Base-by-base conservation (phyloP, 2,888 invertebrate species). In the Melanotus villosus region DNA sequence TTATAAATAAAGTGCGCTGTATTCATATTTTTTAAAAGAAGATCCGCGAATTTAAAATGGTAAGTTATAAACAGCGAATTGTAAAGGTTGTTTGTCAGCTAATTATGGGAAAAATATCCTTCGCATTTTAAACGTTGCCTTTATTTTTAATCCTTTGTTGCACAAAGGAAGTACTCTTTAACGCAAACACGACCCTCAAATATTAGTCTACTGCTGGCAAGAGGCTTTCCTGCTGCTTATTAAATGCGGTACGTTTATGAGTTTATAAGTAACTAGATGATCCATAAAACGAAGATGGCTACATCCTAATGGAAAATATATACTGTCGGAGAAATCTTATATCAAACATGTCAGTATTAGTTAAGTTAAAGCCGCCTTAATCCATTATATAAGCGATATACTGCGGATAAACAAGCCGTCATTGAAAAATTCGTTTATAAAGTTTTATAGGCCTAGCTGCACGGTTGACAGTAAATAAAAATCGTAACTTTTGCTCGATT, bases 251-350 rank as follows among this genome's bases (percentile, higher is more conserved):
- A 57, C 38, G 32, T 59, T 59, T 59, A 45, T 19, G 60, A 60
- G 60, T 47, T 60, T 60, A 60, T 60, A 60, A 60, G 47, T 45
- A 60, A 45, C 60, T 21, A 60, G 47, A 60, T 47, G 60, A 47
- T 60, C 47, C 47, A 60, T 47, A 60, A 60, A 41, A 34, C 34
- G 60, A 30, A 41, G 43, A 57, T 45, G 23, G 43, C 59, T n/a
- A 43, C 43, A 26, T 41, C 38, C 21, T 58, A 58, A 58, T 58
- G 38, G 41, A 32, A 52, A 52, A 52, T 52, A 34, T 52, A 52
- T 52, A 30, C 32, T 18, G 34, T 52, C 52, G 16, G 16, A 14
- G 34, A 52, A 52, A 34, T 52, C 32, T 50, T 32, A 52, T 32
- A 32, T 32, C 30, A 52, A 52, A 32, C 52, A 52, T 32, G 52